A percentile compares a stretch with the other conserved stretches of the same genome.
These are phyloP conservation scores for Ctenicera cuprea DNA, from an alignment of 2,888 invertebrate genomes.

Conservation along the genomic window DNA sequence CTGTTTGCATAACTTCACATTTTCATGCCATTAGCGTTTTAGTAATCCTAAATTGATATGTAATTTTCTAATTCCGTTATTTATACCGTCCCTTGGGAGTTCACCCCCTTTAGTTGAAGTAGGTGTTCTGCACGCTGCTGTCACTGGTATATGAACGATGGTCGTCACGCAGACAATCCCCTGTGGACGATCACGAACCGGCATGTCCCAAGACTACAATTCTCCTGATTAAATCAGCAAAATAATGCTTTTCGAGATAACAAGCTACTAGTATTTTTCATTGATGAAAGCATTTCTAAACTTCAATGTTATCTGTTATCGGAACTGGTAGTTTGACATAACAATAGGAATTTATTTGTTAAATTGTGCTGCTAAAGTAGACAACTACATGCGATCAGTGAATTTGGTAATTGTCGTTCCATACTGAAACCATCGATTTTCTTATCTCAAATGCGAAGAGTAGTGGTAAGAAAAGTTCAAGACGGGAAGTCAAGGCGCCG, in stretches of 20 bases:
- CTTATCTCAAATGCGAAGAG: not conserved
- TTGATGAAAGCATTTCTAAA: constrained; percentile 6
- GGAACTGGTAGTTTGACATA: not conserved
- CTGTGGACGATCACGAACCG: constrained; percentile 50
- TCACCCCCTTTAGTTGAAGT: constrained; percentile 8
- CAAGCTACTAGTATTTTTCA: constrained; percentile 37
- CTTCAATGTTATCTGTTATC: constrained; percentile 28
- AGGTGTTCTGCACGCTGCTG: constrained; percentile 33
- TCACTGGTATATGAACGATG: constrained; percentile 51
- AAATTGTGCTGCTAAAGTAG: not conserved
- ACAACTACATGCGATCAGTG: constrained; percentile 14
- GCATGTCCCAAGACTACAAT: constrained; percentile 53
- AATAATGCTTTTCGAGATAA: constrained; percentile 51
- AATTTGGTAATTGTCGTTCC: constrained; percentile 1
- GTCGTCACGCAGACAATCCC: constrained; percentile 49
- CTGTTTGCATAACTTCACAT: not conserved
- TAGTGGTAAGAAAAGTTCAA: not conserved
- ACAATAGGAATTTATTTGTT: constrained; percentile 13
- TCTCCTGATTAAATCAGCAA: constrained; percentile 54
- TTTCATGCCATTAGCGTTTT: not conserved
- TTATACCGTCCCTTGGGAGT: constrained; percentile 1
- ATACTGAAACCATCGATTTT: not conserved
- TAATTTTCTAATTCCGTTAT: constrained; percentile 29
- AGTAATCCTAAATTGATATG: constrained; percentile 10
- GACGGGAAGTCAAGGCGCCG: constrained; percentile 23